Evolutionary conservation across 2,113 vertebrate species (phyloP).

Genomic region (Podiceps cristatus): DNA sequence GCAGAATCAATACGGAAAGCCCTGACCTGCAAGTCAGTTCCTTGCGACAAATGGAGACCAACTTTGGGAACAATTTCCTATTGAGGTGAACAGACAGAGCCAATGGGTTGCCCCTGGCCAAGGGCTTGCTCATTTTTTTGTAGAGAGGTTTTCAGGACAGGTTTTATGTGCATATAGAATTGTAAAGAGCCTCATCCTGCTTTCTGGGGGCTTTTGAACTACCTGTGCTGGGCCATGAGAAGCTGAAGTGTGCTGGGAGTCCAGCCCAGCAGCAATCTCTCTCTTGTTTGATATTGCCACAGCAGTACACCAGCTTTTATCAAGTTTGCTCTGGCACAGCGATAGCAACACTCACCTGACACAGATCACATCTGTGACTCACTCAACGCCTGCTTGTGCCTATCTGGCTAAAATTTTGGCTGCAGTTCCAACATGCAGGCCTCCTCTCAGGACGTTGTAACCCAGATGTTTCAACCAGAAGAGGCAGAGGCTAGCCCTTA

Average conservation of each 20-base stretch:
- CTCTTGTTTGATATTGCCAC: neutral
- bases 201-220: neutral
- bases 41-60: neutral
- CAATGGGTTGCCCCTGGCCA: rapidly evolving
- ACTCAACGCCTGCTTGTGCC: neutral
- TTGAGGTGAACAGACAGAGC: neutral
- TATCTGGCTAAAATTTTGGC: neutral
- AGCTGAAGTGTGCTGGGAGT: neutral
- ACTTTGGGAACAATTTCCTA: neutral
- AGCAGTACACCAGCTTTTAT: neutral
- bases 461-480: neutral
- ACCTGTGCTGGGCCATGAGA: neutral
- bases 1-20: neutral
- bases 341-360: neutral
- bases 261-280: neutral
- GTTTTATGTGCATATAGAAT: neutral
- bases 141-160: neutral
- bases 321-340: neutral
- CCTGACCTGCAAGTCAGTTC: neutral
- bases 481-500: neutral
- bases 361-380: neutral
- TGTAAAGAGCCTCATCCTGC: neutral
- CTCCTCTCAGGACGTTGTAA: neutral
- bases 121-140: neutral
- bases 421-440: neutral